These are phyloP conservation scores for Torymus tubicola DNA, from an alignment of 2,888 invertebrate genomes.

Conservation along the genomic window DNA sequence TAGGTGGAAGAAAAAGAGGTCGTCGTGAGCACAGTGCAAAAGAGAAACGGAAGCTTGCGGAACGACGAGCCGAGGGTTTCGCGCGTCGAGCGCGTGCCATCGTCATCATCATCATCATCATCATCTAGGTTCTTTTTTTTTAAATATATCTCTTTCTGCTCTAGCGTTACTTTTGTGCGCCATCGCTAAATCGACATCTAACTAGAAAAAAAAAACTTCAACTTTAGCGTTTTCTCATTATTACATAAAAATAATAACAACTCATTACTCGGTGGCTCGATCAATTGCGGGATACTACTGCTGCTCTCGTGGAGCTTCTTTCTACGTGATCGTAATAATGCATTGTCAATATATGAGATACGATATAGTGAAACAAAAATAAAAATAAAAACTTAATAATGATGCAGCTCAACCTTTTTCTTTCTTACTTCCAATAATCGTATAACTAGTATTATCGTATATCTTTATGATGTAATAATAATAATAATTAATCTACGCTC, in stretches of 20 bases:
- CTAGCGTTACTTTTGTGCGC: constrained; percentile 34
- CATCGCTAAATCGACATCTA: constrained; percentile 52
- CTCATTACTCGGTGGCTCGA: too few relatives aligned
- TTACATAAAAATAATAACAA: too few relatives aligned
- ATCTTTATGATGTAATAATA: constrained; percentile 10
- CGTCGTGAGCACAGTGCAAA: constrained; percentile 1
- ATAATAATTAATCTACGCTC: constrained; percentile 20
- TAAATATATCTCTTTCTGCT: constrained; percentile 30
- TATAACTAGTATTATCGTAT: constrained; percentile 13
- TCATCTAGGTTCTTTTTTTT: constrained; percentile 1
- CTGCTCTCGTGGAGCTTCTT: too few relatives aligned
- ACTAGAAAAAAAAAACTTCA: constrained; percentile 56
- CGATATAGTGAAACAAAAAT: too few relatives aligned
- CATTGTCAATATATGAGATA: too few relatives aligned
- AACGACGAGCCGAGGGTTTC: constrained; percentile 3
- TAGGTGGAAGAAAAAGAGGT: not conserved
- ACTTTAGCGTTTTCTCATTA: constrained; percentile 41
- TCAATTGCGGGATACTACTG: too few relatives aligned
- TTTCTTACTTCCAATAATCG: not conserved
- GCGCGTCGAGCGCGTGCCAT: constrained; percentile 38
- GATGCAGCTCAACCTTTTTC: constrained; percentile 17
- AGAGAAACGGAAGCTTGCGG: not conserved
- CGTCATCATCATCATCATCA: not conserved
- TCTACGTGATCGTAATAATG: too few relatives aligned
- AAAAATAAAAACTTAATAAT: not conserved